Evolutionary conservation across 2,888 invertebrate genomes (phyloP), one percentile per base, ranked within the genome.

Genomic region (Caenorhabditis sp.): DNA sequence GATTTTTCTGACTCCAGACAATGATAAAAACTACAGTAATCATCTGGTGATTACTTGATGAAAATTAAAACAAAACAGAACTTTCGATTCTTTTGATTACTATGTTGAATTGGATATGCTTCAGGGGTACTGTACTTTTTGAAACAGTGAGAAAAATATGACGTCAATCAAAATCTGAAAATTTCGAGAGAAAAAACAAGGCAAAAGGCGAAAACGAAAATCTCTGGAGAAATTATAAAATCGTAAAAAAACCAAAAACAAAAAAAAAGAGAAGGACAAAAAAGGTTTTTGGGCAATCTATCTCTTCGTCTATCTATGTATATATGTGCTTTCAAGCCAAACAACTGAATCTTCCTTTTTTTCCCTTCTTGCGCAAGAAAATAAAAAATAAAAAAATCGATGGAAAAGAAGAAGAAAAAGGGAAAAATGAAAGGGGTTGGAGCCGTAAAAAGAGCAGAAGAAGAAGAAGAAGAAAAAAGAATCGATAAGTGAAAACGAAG

Each of bases 251-350:
- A 43, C 7, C 43, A 7, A 43, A 43, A 43, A 43, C 36, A 43
- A 7, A 43, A 43, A 43, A 14, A 2, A 43, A 14, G 8, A 43
- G 43, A 43, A 43, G 43, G 43, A 43, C 43, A 43, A 43, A 43
- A 43, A 43, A 43, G 43, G 43, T 43, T 43, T 43, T 43, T 43
- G 43, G 43, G 43, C 43, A 43, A 43, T 43, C 43, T 43, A 43
- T 43, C 43, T 43, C 43, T 43, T 43, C 43, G 12, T 43, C 43
- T 43, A 43, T 43, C 43, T 43, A 43, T 36, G 7, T 36, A 36
- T 5, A 5, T 36, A 36, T 43, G 43, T 43, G 43, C 43, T 43
- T 43, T 43, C 43, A 43, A 43, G 43, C 43, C 12, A 43, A 17
- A 43, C 12, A 43, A 43, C 12, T 17, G 36, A 36, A 36, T 5